These are phyloP conservation scores for Chaunax sp. DNA, from an alignment of 2,797 vertebrate genomes.

Conservation along the genomic window DNA sequence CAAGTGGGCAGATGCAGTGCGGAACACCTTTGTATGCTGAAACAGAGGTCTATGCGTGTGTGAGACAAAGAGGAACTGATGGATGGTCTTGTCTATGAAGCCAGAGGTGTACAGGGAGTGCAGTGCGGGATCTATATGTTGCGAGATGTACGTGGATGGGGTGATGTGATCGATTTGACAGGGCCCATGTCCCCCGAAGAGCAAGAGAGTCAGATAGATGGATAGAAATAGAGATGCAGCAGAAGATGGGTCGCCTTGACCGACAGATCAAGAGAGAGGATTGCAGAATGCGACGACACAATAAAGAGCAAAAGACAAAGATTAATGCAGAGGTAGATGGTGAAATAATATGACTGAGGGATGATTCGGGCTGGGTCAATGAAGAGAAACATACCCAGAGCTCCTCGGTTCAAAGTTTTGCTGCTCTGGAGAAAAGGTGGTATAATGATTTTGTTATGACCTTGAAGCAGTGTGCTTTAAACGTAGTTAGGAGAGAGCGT, in stretches of 20 bases:
- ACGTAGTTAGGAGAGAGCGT: constrained; percentile 22
- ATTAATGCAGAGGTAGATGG: constrained; percentile 57
- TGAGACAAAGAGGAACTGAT: constrained; percentile 49
- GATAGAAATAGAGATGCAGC: constrained; percentile 57
- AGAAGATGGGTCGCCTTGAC: constrained; percentile 52
- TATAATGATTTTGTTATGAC: constrained; percentile 35
- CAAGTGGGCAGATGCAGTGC: constrained; percentile 49
- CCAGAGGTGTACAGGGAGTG: constrained; percentile 63
- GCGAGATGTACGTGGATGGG: constrained; percentile 11
- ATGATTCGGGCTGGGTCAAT: constrained; percentile 33
- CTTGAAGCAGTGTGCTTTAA: constrained; percentile 46
- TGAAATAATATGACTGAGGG: constrained; percentile 52
- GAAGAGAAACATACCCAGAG: constrained; percentile 21
- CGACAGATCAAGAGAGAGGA: constrained; percentile 60
- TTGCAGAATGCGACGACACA: constrained; percentile 33
- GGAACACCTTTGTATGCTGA: constrained; percentile 49
- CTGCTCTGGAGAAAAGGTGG: constrained; percentile 4
- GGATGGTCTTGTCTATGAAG: constrained; percentile 59
- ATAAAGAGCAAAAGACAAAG: constrained; percentile 35
- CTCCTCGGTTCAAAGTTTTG: constrained; percentile 3
- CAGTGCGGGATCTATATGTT: constrained; percentile 28
- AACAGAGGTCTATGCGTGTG: constrained; percentile 38
- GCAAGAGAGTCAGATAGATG: constrained; percentile 52
- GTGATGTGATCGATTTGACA: constrained; percentile 72
- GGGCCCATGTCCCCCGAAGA: constrained; percentile 57